Conservation (phyloP, 2,113 vertebrate genomes). For the Podarcis muralis region DNA sequence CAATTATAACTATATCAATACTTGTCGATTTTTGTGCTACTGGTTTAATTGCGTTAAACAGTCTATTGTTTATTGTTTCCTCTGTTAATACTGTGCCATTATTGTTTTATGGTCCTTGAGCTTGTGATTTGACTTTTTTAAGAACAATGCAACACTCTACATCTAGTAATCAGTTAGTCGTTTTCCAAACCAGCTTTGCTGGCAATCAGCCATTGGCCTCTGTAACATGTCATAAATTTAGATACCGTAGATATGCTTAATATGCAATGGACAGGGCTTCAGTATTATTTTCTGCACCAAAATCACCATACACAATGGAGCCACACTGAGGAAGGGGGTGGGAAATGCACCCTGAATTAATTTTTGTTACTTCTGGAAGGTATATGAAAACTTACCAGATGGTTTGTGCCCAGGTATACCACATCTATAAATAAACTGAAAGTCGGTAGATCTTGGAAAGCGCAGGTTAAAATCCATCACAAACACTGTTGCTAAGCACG, state of each 20-base stretch:
- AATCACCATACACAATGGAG: neutral
- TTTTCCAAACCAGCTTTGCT: neutral
- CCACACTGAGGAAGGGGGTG: neutral
- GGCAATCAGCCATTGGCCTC: neutral
- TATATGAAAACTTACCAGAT: neutral
- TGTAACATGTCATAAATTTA: neutral
- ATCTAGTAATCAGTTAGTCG: neutral
- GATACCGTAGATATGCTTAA: neutral
- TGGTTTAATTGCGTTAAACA: no score
- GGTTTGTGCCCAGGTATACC: neutral
- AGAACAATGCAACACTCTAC: neutral
- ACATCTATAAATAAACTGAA: neutral
- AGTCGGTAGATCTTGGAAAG: neutral
- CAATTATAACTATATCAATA: no score
- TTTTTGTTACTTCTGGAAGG: neutral
- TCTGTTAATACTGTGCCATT: no score
- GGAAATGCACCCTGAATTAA: neutral
- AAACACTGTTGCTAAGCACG: rapidly evolving
- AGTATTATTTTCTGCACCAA: neutral
- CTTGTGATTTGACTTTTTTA: no score
- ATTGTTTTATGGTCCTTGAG: no score
- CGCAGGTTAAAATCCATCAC: neutral
- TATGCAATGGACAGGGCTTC: neutral
- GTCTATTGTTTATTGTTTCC: no score
- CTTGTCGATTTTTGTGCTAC: no score